Evolutionary conservation across 2,113 vertebrate genomes (phyloP).

Genomic region (Solea senegalensis): DNA sequence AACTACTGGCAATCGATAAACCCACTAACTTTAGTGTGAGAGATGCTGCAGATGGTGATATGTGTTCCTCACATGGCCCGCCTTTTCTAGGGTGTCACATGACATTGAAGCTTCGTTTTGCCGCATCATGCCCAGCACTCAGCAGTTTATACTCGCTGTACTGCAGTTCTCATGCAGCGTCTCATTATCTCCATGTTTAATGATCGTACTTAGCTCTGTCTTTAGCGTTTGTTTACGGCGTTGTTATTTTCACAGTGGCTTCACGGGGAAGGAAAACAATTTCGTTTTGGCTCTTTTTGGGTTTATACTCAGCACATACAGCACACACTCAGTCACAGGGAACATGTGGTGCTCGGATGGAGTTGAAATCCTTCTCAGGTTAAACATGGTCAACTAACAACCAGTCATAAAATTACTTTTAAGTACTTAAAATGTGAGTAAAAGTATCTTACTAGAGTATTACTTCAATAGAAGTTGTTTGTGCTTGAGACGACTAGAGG

Average conservation of each 20-base stretch:
- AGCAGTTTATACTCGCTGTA: background rate
- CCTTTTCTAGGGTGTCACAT: too few relatives aligned
- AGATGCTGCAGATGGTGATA: too few relatives aligned
- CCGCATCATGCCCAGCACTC: background rate
- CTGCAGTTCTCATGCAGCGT: background rate
- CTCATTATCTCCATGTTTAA: background rate
- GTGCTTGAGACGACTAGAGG: too few relatives aligned
- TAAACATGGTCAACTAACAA: too few relatives aligned
- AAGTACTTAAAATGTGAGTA: too few relatives aligned
- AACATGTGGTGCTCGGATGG: background rate
- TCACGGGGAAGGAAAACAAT: constrained; percentile 31
- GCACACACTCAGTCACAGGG: background rate
- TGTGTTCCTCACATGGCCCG: too few relatives aligned
- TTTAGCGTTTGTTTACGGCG: background rate
- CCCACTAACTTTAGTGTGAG: too few relatives aligned
- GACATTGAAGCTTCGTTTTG: background rate
- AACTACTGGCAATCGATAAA: too few relatives aligned
- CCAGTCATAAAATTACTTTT: too few relatives aligned
- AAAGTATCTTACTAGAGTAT: too few relatives aligned
- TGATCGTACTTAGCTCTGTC: constrained; percentile 6
- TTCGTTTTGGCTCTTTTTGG: constrained; percentile 9
- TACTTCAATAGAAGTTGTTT: too few relatives aligned
- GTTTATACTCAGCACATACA: constrained; percentile 25
- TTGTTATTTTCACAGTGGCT: constrained; percentile 7
- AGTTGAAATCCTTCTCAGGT: background rate